Conservation (phyloP, 2,113 vertebrate species). For the Myiagra hebetior region DNA sequence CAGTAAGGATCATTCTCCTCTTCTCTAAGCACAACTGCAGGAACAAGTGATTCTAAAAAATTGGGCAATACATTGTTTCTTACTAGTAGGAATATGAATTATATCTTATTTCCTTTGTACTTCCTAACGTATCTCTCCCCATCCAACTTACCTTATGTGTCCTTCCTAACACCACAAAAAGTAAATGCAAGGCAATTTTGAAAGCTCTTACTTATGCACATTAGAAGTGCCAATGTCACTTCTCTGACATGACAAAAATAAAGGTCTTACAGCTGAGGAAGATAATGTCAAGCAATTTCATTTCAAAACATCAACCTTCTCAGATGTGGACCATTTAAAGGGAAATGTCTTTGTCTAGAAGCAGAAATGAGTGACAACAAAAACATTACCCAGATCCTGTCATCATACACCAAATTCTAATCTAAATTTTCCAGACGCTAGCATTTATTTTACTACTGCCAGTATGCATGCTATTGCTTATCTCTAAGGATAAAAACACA, state of each 20-base stretch:
- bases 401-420: background rate
- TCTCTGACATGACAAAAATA: background rate
- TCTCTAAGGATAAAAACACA: background rate
- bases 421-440: background rate
- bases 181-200: background rate
- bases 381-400: background rate
- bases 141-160: background rate
- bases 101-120: background rate
- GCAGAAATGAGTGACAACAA: background rate
- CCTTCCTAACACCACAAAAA: background rate
- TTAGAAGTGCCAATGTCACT: background rate
- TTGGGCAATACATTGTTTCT: background rate
- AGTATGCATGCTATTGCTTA: background rate
- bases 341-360: background rate
- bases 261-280: background rate
- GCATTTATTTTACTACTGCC: background rate
- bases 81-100: background rate
- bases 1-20: background rate
- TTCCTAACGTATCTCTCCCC: background rate
- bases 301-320: background rate
- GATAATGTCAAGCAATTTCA: background rate
- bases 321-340: background rate
- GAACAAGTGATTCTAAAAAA: background rate
- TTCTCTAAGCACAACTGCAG: background rate
- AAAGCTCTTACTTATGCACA: background rate